Base-by-base conservation (phyloP, 2,113 vertebrate species). In the Zosterops pallidus region DNA sequence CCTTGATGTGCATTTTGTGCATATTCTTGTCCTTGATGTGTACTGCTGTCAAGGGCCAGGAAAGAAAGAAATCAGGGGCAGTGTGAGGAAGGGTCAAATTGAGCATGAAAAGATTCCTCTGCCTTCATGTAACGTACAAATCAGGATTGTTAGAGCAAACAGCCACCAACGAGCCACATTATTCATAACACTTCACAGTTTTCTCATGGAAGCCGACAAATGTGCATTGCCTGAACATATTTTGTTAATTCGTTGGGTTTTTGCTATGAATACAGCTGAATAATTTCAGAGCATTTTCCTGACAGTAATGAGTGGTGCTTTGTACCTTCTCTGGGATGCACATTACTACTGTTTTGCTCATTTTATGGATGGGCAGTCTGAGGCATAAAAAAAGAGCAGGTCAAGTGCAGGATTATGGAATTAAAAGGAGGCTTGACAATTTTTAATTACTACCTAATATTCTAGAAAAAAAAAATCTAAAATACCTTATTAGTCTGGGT, bases 141-240 rank as follows among this genome's bases (percentile, higher is more conserved):
- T 57, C 7, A 4, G 69, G 86, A 90, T 92, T 87, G 85, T 94
- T 93, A 93, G 92, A 94, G 84, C 81, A 95, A 95, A 83, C 93
- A 94, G 85, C 78, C 90, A 90, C 88, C 83, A 81, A 78, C 8
- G 39, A 95, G 67, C 83, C 86, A n/a, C 75, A 95, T 96, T 95
- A 96, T 96, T 97, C 92, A 94, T 96, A 96, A 92, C 86, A 92
- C 86, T 96, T 95, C 93, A 95, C 94, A 96, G 93, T 94, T 97
- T 96, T 94, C 80, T 93, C 69, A 71, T 93, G 86, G 89, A 96
- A 92, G 86, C 83, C 80, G 35, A 93, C 90, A 96, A 96, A 96
- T 85, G 92, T 89, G 92, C 86, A 56, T 86, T 96, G 94, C 87
- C 88, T 96, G 89, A 96, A 95, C 93, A 95, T 92, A 95, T 95